These are phyloP conservation scores for Lamproptera curius DNA, from an alignment of 2,888 invertebrate genomes.

Conservation along the genomic window DNA sequence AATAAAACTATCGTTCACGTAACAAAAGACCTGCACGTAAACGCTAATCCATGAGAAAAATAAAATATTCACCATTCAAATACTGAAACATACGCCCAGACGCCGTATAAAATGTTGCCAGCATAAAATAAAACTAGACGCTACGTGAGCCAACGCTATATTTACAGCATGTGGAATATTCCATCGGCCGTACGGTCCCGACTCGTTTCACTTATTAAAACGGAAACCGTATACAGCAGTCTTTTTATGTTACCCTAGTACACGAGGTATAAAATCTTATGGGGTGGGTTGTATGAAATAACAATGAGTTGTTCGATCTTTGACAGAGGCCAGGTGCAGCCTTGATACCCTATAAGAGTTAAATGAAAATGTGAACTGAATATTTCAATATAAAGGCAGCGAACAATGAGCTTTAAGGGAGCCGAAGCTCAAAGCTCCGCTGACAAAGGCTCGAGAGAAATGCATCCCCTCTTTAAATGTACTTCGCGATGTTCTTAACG, in stretches of 20 bases:
- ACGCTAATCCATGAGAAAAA: too few relatives aligned
- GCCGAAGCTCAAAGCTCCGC: too few relatives aligned
- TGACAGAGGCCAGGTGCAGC: slow-evolving; percentile 30
- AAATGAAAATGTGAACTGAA: slow-evolving; percentile 20
- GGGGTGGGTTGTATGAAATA: slow-evolving; percentile 73
- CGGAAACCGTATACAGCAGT: slow-evolving; percentile 46
- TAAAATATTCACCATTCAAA: slow-evolving; percentile 1
- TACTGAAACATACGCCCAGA: not conserved
- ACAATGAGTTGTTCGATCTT: slow-evolving; percentile 46
- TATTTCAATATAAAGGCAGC: slow-evolving; percentile 11
- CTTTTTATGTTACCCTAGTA: slow-evolving; percentile 44
- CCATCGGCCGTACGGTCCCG: slow-evolving; percentile 1
- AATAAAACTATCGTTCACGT: too few relatives aligned
- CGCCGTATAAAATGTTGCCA: not conserved
- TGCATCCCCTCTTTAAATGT: not conserved
- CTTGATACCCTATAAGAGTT: slow-evolving; percentile 20
- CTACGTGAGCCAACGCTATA: not conserved
- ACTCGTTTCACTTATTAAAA: slow-evolving; percentile 48
- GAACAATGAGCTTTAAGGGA: slow-evolving; percentile 10
- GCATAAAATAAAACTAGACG: not conserved
- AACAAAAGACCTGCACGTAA: too few relatives aligned
- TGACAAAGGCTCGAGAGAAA: not conserved
- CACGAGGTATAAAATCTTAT: slow-evolving; percentile 44
- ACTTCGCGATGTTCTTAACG: not conserved
- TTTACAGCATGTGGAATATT: slow-evolving; percentile 8